Conservation (phyloP, 2,888 invertebrate genomes). For the Clanis bilineata region DNA sequence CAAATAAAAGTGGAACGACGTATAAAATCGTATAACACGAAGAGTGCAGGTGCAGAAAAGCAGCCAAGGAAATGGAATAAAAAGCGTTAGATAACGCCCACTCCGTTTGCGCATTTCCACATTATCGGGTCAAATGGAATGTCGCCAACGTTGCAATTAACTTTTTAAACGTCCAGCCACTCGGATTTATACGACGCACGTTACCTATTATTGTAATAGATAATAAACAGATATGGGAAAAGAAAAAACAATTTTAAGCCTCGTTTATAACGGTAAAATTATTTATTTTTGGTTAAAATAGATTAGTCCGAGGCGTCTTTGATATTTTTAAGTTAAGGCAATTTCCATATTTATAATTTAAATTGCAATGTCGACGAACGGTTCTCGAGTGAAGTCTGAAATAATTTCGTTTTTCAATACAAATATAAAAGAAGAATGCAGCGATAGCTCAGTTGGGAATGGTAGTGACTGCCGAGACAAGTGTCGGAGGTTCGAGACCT, state of each 20-base stretch:
- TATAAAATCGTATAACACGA: conserved; percentile 12
- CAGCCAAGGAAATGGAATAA: conserved; percentile 21
- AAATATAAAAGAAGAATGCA: too few relatives aligned
- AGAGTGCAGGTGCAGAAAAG: conserved; percentile 35
- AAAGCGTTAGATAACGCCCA: conserved; percentile 33
- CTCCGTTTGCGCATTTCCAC: conserved; percentile 41
- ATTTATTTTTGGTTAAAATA: too few relatives aligned
- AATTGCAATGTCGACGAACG: too few relatives aligned
- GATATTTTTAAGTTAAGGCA: too few relatives aligned
- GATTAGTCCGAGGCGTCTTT: too few relatives aligned
- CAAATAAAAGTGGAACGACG: conserved; percentile 9
- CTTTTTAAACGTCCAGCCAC: conserved; percentile 36
- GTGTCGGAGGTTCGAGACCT: too few relatives aligned
- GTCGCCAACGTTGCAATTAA: conserved; percentile 46
- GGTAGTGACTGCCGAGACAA: too few relatives aligned
- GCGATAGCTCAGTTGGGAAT: too few relatives aligned
- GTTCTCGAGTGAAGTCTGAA: too few relatives aligned
- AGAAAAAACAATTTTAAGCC: neutral
- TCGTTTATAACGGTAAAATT: too few relatives aligned
- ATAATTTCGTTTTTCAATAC: too few relatives aligned
- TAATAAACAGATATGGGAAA: conserved; percentile 1
- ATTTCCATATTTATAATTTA: too few relatives aligned
- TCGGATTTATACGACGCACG: conserved; percentile 30
- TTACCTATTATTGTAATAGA: conserved; percentile 29
- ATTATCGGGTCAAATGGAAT: conserved; percentile 42